Evolutionary conservation across 2,797 vertebrate species (phyloP).

Genomic region (Chaetophractus vellerosus): DNA sequence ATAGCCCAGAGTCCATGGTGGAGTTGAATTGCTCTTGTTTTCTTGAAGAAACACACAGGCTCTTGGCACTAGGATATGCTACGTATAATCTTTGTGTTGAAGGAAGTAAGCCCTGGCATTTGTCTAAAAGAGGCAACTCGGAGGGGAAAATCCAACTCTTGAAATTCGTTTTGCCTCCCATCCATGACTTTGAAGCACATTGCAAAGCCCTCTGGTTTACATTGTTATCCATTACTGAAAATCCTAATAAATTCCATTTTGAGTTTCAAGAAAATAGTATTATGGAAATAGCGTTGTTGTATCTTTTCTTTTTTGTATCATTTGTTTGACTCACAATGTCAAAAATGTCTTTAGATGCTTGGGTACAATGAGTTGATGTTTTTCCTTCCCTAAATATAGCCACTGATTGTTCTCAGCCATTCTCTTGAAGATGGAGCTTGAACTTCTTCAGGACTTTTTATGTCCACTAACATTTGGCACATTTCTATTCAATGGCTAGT

Average conservation of each 20-base stretch:
- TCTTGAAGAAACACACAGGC: background rate
- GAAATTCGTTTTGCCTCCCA: constrained; percentile 59
- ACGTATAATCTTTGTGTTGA: background rate
- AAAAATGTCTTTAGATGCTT: constrained; percentile 56
- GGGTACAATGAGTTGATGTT: constrained; percentile 17
- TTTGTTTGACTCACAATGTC: constrained; percentile 49
- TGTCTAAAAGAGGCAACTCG: constrained; percentile 48
- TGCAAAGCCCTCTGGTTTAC: constrained; percentile 61
- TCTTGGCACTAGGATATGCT: background rate
- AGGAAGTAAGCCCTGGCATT: constrained; percentile 16
- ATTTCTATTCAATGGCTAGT: constrained; percentile 44
- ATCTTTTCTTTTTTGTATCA: constrained; percentile 63
- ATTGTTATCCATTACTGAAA: constrained; percentile 55
- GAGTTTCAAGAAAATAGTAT: constrained; percentile 64
- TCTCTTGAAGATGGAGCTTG: constrained; percentile 65
- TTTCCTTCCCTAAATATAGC: constrained; percentile 50
- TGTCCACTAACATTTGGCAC: constrained; percentile 35
- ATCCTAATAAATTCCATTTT: constrained; percentile 59
- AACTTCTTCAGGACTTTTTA: constrained; percentile 68
- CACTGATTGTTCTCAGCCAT: background rate
- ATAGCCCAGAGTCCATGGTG: background rate
- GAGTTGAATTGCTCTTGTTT: background rate
- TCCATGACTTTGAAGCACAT: constrained; percentile 49
- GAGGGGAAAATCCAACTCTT: background rate
- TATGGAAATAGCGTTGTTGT: constrained; percentile 58